A percentile compares a stretch with the other conserved stretches of the same genome.
phyloP scores from a whole-genome alignment of 2,797 vertebrate species.

The Hozukius guyotensis region DNA sequence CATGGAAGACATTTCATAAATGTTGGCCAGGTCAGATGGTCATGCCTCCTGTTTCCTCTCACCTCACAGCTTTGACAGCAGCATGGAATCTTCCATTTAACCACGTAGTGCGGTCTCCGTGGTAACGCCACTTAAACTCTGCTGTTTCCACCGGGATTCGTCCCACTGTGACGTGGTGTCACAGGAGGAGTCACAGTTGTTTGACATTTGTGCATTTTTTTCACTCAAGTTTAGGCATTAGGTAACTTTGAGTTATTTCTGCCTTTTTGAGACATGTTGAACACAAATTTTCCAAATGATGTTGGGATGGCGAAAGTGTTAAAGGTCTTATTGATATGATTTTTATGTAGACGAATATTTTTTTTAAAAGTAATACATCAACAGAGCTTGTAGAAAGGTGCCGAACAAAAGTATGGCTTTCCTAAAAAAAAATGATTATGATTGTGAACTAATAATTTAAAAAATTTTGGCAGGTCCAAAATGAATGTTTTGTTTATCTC shows the following conservation, averaged over 20 bases:
- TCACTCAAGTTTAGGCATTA: not conserved
- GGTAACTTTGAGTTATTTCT: not conserved
- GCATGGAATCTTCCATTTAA: slow-evolving; percentile 46
- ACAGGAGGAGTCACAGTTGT: slow-evolving; percentile 35
- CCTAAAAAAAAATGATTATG: too few species aligned
- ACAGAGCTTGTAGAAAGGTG: too few species aligned
- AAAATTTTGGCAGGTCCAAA: too few species aligned
- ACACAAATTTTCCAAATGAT: not conserved
- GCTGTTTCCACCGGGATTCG: slow-evolving; percentile 46
- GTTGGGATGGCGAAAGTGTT: not conserved
- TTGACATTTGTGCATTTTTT: not conserved
- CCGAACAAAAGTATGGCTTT: too few species aligned
- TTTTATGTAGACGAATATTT: too few species aligned
- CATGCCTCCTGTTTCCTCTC: slow-evolving; percentile 18
- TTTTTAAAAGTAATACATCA: too few species aligned
- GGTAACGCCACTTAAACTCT: slow-evolving; percentile 51
- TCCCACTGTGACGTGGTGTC: slow-evolving; percentile 46
- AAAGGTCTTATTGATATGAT: too few species aligned
- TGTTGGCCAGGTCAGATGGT: not conserved
- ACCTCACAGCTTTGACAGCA: slow-evolving; percentile 21
- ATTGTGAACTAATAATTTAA: too few species aligned
- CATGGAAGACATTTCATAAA: slow-evolving; percentile 16
- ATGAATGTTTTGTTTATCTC: too few species aligned
- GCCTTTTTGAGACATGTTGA: not conserved
- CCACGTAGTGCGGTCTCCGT: slow-evolving; percentile 22